phyloP scores from a whole-genome alignment of 2,113 vertebrate species.

The Syngnathus typhle region DNA sequence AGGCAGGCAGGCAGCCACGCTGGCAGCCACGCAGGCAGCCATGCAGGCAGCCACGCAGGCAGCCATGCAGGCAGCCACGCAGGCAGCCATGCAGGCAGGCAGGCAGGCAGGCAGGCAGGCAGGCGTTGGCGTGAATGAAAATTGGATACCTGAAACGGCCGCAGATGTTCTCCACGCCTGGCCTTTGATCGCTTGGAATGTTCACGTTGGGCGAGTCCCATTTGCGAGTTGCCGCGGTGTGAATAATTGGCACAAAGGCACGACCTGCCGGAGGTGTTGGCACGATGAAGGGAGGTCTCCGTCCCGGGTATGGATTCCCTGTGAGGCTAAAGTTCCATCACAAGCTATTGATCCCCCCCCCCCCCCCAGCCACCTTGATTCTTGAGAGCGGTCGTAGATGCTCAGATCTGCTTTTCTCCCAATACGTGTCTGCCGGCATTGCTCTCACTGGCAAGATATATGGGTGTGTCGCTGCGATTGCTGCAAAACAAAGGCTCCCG shows the following conservation, averaged over 20 bases:
- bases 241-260: background rate
- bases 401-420: background rate
- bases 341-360: background rate
- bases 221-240: background rate
- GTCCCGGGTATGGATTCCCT: slow-evolving; percentile 34
- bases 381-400: slow-evolving; percentile 10
- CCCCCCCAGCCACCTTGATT: background rate
- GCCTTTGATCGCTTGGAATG: background rate
- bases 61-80: too few species aligned
- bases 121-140: background rate
- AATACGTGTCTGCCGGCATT: too few species aligned
- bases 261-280: background rate
- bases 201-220: background rate
- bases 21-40: too few species aligned
- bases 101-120: background rate
- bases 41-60: too few species aligned
- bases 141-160: background rate
- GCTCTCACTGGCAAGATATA: too few species aligned
- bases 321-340: slow-evolving; percentile 1
- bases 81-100: too few species aligned
- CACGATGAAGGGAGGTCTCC: slow-evolving; percentile 17
- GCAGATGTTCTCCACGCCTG: background rate
- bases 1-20: too few species aligned
- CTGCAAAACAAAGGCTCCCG: too few species aligned
- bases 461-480: too few species aligned